Percentiles rank a stretch among this genome's conserved stretches.
Evolutionary conservation across 2,888 invertebrate genomes (phyloP).

Genomic region (Mesorhabditis sp.): DNA sequence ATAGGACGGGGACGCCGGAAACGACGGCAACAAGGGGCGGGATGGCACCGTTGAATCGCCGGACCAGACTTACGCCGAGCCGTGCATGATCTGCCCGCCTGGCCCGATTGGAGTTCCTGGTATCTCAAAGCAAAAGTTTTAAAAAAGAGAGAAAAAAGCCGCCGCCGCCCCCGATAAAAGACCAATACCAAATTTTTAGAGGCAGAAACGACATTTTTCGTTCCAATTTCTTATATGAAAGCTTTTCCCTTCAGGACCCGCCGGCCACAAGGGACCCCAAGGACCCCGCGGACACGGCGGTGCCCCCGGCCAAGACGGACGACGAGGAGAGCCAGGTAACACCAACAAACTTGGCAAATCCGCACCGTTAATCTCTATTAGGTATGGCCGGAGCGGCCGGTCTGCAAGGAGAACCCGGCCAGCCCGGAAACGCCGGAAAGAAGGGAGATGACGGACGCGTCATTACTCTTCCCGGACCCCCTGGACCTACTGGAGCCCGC

Average conservation of each 20-base stretch:
- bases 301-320: slow-evolving; percentile 36
- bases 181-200: no score
- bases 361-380: not conserved
- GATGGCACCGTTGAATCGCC: slow-evolving; percentile 15
- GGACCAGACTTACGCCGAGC: slow-evolving; percentile 21
- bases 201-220: no score
- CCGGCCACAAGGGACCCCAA: slow-evolving; percentile 21
- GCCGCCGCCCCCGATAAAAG: not conserved
- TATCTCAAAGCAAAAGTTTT: slow-evolving; percentile 11
- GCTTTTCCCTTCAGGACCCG: slow-evolving; percentile 10
- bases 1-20: slow-evolving; percentile 20
- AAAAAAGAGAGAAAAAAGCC: slow-evolving; percentile 6
- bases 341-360: not conserved
- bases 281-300: slow-evolving; percentile 34
- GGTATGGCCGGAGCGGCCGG: slow-evolving; percentile 53
- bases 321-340: slow-evolving; percentile 37
- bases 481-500: slow-evolving; percentile 26
- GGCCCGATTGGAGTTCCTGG: slow-evolving; percentile 45
- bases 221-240: no score
- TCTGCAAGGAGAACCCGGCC: slow-evolving; percentile 35
- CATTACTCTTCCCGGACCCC: slow-evolving; percentile 19
- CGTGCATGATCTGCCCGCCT: slow-evolving; percentile 49
- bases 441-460: slow-evolving; percentile 36
- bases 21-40: slow-evolving; percentile 23
- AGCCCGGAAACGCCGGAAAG: slow-evolving; percentile 33